Evolutionary conservation across 2,113 vertebrate species (phyloP), one percentile per base, ranked within the genome.

Genomic region (Hypanus sabinus): DNA sequence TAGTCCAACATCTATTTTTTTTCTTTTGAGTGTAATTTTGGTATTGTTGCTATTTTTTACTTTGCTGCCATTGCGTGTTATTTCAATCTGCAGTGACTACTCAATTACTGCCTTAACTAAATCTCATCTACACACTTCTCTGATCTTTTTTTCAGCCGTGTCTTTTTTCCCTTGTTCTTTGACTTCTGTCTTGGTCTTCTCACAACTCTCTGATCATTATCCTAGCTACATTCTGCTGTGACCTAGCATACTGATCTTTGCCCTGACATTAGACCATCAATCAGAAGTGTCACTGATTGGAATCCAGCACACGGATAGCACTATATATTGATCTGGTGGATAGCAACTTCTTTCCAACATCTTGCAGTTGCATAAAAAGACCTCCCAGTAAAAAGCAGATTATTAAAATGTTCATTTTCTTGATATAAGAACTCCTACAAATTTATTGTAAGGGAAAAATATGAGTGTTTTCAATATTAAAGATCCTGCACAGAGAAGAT

Each of bases 201-300:
- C 85, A 33, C 85, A 90, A 27, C n/a, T 65, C 60, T 68, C 85
- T 90, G 85, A 90, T 90, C 60, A 33, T 90, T 90, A 60, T 90
- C 62, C 60, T 33, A 62, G 60, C 30, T 65, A 65, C 30, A 90
- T 90, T n/a, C 60, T 90, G 85, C 85, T 68, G 14, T 68, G 60
- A n/a, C 62, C 85, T 16, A 90, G 85, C 85, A 65, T 90, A 68
- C 60, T 65, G 85, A 90, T 68, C 60, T 20, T 90, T 68, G 30
- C 60, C 85, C 60, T 33, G n/a, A 90, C 60, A 68, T 65, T 62
- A 65, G 60, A 9, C 60, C 30, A 90, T 90, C 85, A 90, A 90
- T 90, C 60, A 65, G 60, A 33, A 6, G 60, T 18, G n/a, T 90
- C 60, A 68, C 14, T 7, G 60, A 90, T 18, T 90, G 85, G 1